Base-by-base conservation (phyloP, 2,888 invertebrate species). In the Agonopterix heracliana region DNA sequence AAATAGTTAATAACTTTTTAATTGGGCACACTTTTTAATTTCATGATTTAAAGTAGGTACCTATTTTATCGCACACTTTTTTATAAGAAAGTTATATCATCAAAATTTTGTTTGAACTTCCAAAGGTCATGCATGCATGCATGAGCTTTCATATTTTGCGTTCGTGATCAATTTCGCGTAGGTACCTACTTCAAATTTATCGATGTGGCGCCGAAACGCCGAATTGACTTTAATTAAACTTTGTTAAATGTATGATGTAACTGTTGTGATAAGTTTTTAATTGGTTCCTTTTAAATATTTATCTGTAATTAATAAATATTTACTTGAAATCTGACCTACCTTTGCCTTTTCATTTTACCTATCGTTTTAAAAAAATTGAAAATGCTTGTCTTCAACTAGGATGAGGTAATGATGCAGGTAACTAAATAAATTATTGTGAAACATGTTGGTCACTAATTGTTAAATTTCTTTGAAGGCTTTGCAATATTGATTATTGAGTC, bases 61-160 rank as follows among this genome's bases (percentile, higher is more conserved):
- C n/a, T n/a, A 40, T 46, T 46, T 40, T 11, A 7, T 40, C 7
- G 40, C 26, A 40, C 43, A 13, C 7, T 8, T 45, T 7, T 11
- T 46, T 13, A 41, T 52, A 44, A 36, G 12, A 11, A 46, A 57
- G 54, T 64, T 61, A 62, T 62, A 63, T 63, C 63, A 61, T 51
- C 26, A 46, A 59, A 59, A 48, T 60, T 60, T 61, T 26, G 26
- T 7, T 57, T 43, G 46, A 60, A 41, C 11, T 63, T 60, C 55
- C 49, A 78, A 72, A 83, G 81, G 83, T 83, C 81, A 70, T 26
- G 26, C 26, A 26, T 26, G 52, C 81, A 70, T 26, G 26, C 26
- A 26, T 26, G 52, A 43, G 26, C 50, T 54, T 59, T 52, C 42
- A 55, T 54, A 57, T 55, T 52, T 44, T 48, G 5, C 49, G 7